Evolutionary conservation across 2,888 invertebrate species (phyloP), one percentile per base, ranked within the genome.

Genomic region (Cordylochernes scorpioides): DNA sequence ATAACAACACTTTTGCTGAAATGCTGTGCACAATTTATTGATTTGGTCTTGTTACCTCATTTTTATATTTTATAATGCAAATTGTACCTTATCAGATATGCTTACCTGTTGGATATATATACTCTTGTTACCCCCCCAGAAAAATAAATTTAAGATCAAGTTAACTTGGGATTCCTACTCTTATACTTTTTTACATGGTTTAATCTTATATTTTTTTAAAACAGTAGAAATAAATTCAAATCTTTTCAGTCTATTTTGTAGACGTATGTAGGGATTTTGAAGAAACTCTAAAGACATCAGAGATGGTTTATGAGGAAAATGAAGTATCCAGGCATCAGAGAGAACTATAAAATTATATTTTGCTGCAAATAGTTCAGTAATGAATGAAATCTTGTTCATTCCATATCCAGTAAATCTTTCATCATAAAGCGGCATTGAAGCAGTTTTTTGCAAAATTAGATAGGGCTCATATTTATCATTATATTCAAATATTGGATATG

Each of bases 401-500:
- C 43, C 43, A 33, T 42, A 43, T 13, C 42, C 42, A 17, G 34
- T 25, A 28, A 41, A 37, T 27, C 34, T 28, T 36, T 42, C 41
- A 34, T 39, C 39, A 33, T 37, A 42, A 10, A 29, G 22, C 8
- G 41, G 42, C 24, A 37, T 17, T 24, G 24, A 16, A 21, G 21
- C 24, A 10, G 32, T 31, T 30, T 41, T 41, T n/a, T 38, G 36
- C 21, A 43, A 25, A 22, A 43, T 30, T 8, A 43, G 17, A 35
- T 42, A 43, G 21, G 43, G 43, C 29, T 43, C 42, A 28, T 41
- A 43, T 34, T 43, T 43, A 31, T 43, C 43, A 29, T 32, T 32
- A 29, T 33, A 43, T 16, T 30, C 25, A 15, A 24, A 25, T 4
- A 43, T 27, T 6, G 26, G 17, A 29, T 42, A 43, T 10, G 35